Base-by-base conservation (phyloP, 2,113 vertebrate species). In the Osmerus eperlanus region DNA sequence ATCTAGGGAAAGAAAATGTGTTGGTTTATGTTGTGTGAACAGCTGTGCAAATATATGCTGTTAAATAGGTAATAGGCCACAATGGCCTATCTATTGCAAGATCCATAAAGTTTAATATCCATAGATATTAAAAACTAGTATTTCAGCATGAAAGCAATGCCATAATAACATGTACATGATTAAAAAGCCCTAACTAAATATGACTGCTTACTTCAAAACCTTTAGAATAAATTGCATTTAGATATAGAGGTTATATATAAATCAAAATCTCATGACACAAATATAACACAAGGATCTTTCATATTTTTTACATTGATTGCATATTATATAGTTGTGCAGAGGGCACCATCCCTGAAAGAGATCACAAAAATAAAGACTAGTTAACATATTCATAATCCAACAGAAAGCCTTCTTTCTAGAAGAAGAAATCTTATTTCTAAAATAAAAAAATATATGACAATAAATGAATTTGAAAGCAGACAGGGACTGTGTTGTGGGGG, bases 141-240 rank as follows among this genome's bases (percentile, higher is more conserved):
- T 36, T 36, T 36, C 32, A 11, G 41, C 9, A 47, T 47, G 1
- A 47, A 47, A 47, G 7, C 41, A 47, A 47, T 47, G 41, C 41
- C 9, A 1, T 47, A 47, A 47, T 11, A 36, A 36, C 32, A 53
- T 71, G 52, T 63, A 36, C 63, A 64, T 36, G 61, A 41, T 2
- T 55, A 52, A 3, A 54, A 72, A 64, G 72, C 29, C 8, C 41
- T 47, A 47, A 47, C 41, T 47, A 47, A 47, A 41, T 8, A 11
- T 69, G 18, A 68, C 29, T 65, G 52, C 75, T 58, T 13, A 73
- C 68, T 52, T 21, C 66, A 72, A 74, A 70, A 79, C 29, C 72
- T 16, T 60, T 13, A 59, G 56, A 41, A 32, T 70, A 2, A 65
- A 70, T 18, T 67, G 64, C 25, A 71, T 66, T 72, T 71, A 59